Percentiles rank a stretch among this genome's conserved stretches.
phyloP scores from a whole-genome alignment of 2,888 invertebrate genomes.

The Morpho deidamia region DNA sequence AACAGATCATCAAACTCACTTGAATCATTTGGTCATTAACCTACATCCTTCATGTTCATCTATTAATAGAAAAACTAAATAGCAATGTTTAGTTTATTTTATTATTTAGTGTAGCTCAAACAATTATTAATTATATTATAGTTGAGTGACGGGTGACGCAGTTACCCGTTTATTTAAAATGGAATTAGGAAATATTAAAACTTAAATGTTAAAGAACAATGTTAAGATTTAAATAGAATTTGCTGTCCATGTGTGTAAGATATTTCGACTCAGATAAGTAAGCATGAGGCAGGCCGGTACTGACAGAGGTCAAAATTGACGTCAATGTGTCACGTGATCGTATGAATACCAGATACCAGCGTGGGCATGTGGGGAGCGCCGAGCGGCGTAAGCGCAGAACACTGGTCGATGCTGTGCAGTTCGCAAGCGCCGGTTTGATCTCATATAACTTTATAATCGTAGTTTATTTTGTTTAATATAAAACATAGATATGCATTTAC shows the following conservation, averaged over 20 bases:
- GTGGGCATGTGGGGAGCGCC: constrained; percentile 4
- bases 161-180: too few species aligned
- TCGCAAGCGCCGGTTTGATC: not conserved
- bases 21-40: too few species aligned
- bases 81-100: too few species aligned
- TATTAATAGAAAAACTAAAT: too few species aligned
- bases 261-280: constrained; percentile 67
- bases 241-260: constrained; percentile 37
- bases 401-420: constrained; percentile 10
- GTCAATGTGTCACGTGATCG: constrained; percentile 83
- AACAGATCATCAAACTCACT: too few species aligned
- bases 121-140: too few species aligned
- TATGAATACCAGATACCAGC: constrained; percentile 37
- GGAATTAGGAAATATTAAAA: not conserved
- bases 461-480: too few species aligned
- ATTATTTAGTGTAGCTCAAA: too few species aligned
- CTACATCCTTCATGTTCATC: too few species aligned
- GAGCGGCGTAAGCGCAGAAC: constrained; percentile 9
- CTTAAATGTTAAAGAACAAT: not conserved
- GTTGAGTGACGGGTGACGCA: too few species aligned
- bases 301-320: constrained; percentile 84
- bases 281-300: constrained; percentile 56
- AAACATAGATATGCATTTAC: too few species aligned
- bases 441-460: not conserved
- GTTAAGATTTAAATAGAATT: constrained; percentile 17